A percentile compares a stretch with the other conserved stretches of the same genome.
Evolutionary conservation across 2,888 invertebrate species (phyloP).

Genomic region (Limnephilus lunatus): DNA sequence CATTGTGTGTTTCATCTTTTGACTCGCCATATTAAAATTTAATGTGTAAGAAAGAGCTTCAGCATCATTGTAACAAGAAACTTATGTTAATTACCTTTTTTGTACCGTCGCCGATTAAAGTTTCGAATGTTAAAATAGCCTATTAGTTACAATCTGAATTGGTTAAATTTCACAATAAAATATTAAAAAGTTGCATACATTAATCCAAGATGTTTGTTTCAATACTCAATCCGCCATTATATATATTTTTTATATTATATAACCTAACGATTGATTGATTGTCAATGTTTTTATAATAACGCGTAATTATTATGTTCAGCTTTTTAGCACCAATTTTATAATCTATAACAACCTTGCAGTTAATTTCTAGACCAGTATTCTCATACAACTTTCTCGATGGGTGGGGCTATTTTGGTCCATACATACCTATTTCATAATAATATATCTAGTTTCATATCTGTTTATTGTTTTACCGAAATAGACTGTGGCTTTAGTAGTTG

Average conservation of each 20-base stretch:
- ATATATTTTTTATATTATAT: background rate
- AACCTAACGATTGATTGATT: too few relatives aligned
- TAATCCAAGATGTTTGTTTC: background rate
- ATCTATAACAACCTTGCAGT: background rate
- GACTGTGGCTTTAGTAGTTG: background rate
- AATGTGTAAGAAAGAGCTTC: too few relatives aligned
- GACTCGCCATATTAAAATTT: too few relatives aligned
- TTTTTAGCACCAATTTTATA: background rate
- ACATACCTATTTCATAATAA: background rate
- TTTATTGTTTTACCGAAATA: background rate
- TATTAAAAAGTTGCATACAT: too few relatives aligned
- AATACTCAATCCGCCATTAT: background rate
- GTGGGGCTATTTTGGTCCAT: constrained; percentile 9
- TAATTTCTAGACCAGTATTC: background rate
- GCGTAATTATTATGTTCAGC: background rate
- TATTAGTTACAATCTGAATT: too few relatives aligned
- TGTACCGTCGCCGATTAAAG: too few relatives aligned
- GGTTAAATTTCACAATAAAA: too few relatives aligned
- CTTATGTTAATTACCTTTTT: too few relatives aligned
- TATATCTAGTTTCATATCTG: too few relatives aligned
- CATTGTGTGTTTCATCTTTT: too few relatives aligned
- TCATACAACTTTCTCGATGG: background rate
- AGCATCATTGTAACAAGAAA: too few relatives aligned
- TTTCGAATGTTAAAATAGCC: too few relatives aligned
- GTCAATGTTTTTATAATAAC: background rate